Evolutionary conservation across 2,888 invertebrate genomes (phyloP), one percentile per base, ranked within the genome.

Genomic region (Drosophila histrio): DNA sequence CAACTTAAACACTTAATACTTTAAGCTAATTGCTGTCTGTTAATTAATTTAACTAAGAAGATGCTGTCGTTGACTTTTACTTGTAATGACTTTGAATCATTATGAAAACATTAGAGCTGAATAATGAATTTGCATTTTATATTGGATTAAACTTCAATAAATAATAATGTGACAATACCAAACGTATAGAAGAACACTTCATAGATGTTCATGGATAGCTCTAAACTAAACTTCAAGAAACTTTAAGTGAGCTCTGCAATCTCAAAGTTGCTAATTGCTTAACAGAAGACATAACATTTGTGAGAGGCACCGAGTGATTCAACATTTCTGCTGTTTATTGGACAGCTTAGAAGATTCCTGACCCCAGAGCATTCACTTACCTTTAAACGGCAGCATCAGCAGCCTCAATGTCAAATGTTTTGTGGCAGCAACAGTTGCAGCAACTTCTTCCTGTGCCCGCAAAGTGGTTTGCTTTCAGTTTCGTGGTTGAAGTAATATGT

Each of bases 381-480:
- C 86, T 88, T 75, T 77, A 63, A 80, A 72, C 78, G 87, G 85
- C 85, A 81, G 71, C 81, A 81, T 79, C 82, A 68, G 57, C 53
- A 56, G 57, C 58, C 68, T 80, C 79, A 82, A 85, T 86, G 84
- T 77, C 84, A 80, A 62, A 63, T 70, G 38, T 72, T 50, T 36
- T 76, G 63, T 73, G 58, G 69, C 49, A 63, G 57, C 66, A 81
- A 68, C 76, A 77, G 56, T 71, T 63, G 77, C 72, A 75, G 72
- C 75, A 64, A 76, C 78, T 85, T 77, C 71, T 77, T 74, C 79
- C 79, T 74, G 79, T 74, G 73, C 62, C 58, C 39, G 39, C 60
- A 47, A 68, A 58, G 69, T 62, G 38, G 53, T 60, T 72, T 61
- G 81, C 81, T 80, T 77, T 87, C 68, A 47, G 66, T 75, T 74